Percentiles rank a stretch among this genome's conserved stretches.
Evolutionary conservation across 2,113 vertebrate species (phyloP).

Genomic region (Amphiprion ocellaris): DNA sequence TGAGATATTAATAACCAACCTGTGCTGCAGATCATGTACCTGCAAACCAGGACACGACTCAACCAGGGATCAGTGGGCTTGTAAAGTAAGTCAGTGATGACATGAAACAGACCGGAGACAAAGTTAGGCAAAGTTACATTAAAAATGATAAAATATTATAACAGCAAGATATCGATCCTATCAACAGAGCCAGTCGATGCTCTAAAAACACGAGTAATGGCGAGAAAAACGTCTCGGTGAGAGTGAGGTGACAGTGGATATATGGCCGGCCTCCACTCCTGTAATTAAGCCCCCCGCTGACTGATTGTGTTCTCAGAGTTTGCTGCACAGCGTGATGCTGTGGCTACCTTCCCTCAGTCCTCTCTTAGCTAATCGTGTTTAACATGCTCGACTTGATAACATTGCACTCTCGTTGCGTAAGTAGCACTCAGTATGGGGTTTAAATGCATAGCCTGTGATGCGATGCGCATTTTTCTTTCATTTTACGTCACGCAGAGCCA

Average conservation of each 20-base stretch:
- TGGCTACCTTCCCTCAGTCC: background rate
- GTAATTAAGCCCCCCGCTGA: slow-evolving; percentile 49
- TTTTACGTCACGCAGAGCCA: slow-evolving; percentile 8
- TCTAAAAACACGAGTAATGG: background rate
- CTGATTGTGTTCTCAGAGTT: slow-evolving; percentile 42
- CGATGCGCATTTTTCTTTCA: slow-evolving; percentile 17
- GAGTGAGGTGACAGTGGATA: slow-evolving; percentile 16
- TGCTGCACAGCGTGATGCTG: slow-evolving; percentile 31
- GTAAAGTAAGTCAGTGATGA: too few species aligned
- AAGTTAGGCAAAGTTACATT: too few species aligned
- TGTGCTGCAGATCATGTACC: background rate
- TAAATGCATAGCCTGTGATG: slow-evolving; percentile 16
- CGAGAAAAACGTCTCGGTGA: background rate
- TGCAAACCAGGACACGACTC: too few species aligned
- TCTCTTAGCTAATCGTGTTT: slow-evolving; percentile 1
- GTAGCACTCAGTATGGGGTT: slow-evolving; percentile 20
- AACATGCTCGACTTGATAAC: slow-evolving; percentile 17
- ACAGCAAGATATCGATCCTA: background rate
- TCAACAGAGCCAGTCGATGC: background rate
- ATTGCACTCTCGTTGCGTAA: slow-evolving; percentile 33
- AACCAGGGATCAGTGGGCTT: too few species aligned
- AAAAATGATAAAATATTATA: too few species aligned
- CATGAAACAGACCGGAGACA: too few species aligned
- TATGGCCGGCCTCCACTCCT: background rate
- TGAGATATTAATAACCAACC: background rate